Evolutionary conservation across 1,140 invertebrate genomes (phyloP).

Genomic region (Delia radicum): DNA sequence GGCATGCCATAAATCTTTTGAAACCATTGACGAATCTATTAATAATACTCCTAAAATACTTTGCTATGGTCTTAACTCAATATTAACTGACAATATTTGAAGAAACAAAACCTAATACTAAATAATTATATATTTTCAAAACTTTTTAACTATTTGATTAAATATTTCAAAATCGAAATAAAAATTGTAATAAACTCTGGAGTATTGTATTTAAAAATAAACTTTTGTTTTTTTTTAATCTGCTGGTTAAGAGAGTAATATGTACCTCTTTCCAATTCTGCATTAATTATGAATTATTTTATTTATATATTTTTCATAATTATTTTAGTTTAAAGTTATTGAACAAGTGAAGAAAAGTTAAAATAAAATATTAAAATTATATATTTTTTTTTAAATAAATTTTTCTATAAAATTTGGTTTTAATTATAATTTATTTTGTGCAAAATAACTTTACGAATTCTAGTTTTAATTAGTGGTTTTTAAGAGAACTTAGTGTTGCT

Average conservation of each 20-base stretch:
- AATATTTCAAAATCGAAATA: not conserved
- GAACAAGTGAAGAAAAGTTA: not conserved
- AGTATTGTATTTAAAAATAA: not conserved
- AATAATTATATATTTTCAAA: not conserved
- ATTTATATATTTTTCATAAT: not conserved
- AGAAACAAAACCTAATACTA: no score
- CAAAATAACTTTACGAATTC: not conserved
- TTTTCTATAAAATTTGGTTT: not conserved
- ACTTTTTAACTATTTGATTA: not conserved
- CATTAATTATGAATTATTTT: conserved; percentile 34
- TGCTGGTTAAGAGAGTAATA: conserved; percentile 26
- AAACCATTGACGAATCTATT: no score
- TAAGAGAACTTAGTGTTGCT: not conserved
- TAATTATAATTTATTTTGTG: not conserved
- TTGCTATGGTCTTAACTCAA: not conserved
- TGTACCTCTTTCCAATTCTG: conserved; percentile 56
- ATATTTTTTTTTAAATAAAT: not conserved
- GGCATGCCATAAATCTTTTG: no score
- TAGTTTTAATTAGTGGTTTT: not conserved
- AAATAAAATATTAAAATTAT: conserved; percentile 13
- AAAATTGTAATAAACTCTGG: not conserved
- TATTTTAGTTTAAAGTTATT: not conserved
- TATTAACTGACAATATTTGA: not conserved
- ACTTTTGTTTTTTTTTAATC: conserved; percentile 22
- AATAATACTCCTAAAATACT: no score